These are phyloP conservation scores for Corythornis madagascariensis DNA, from an alignment of 2,113 vertebrate species.

Conservation along the genomic window DNA sequence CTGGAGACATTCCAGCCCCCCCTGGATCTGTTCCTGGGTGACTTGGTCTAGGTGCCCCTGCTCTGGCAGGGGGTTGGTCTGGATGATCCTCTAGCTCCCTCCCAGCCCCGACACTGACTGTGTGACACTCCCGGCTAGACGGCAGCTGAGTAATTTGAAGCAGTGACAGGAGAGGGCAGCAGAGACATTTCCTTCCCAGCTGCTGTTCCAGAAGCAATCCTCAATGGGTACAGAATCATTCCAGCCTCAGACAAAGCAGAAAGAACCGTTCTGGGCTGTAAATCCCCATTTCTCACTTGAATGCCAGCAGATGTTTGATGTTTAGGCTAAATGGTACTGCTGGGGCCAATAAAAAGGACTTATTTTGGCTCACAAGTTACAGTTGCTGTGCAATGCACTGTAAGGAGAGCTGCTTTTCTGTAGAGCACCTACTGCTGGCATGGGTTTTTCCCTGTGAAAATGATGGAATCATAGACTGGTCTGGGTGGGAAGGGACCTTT, in stretches of 20 bases:
- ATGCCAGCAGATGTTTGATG: neutral
- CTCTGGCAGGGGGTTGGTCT: too few species aligned
- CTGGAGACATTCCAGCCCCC: too few species aligned
- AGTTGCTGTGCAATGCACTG: neutral
- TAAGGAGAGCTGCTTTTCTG: neutral
- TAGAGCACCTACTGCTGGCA: neutral
- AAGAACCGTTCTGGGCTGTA: neutral
- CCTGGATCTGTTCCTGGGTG: too few species aligned
- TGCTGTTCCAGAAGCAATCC: neutral
- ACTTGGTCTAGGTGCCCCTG: too few species aligned
- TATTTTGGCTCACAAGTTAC: neutral
- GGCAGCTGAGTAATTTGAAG: neutral
- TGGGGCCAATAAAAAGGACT: neutral
- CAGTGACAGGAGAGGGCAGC: slow-evolving; percentile 44
- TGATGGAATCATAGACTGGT: neutral
- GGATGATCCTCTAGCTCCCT: too few species aligned
- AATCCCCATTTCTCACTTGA: neutral
- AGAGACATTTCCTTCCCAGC: neutral
- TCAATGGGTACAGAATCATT: neutral
- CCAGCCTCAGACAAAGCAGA: neutral
- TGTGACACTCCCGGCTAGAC: neutral
- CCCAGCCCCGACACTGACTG: too few species aligned
- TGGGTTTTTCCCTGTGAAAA: neutral
- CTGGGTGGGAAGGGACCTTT: neutral
- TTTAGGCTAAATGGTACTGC: neutral